These are phyloP conservation scores for Chirona hameri DNA, from an alignment of 2,888 invertebrate genomes.

Conservation along the genomic window DNA sequence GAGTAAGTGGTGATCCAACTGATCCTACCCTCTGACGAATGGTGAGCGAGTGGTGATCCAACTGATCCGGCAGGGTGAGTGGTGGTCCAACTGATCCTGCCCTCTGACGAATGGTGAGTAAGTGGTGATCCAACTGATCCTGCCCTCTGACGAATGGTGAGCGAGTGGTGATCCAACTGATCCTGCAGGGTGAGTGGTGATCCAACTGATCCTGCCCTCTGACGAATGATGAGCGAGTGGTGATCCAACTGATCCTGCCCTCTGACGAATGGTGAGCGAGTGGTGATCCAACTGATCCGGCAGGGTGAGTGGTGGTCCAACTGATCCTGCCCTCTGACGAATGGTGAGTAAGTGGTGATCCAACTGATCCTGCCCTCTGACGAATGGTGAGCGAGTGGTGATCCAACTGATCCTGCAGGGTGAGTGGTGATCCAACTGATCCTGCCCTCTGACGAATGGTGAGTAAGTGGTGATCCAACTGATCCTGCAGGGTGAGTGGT, in stretches of 20 bases:
- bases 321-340: constrained; percentile 62
- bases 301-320: constrained; percentile 52
- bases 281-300: constrained; percentile 57
- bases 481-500: constrained; percentile 51
- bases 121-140: constrained; percentile 55
- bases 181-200: constrained; percentile 45
- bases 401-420: too few relatives aligned
- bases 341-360: constrained; percentile 50
- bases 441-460: constrained; percentile 62
- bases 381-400: constrained; percentile 58
- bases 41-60: constrained; percentile 53
- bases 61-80: too few relatives aligned
- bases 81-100: too few relatives aligned
- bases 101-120: constrained; percentile 60
- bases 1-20: constrained; percentile 61
- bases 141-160: constrained; percentile 58
- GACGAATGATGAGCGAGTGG: constrained; percentile 55
- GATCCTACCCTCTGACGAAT: constrained; percentile 62
- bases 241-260: constrained; percentile 60
- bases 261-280: constrained; percentile 57
- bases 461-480: constrained; percentile 53
- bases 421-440: constrained; percentile 55
- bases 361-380: constrained; percentile 62
- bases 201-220: constrained; percentile 60
- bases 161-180: not conserved